These are phyloP conservation scores for Omphaloscelis lunosa DNA, from an alignment of 2,888 invertebrate species.

Conservation along the genomic window DNA sequence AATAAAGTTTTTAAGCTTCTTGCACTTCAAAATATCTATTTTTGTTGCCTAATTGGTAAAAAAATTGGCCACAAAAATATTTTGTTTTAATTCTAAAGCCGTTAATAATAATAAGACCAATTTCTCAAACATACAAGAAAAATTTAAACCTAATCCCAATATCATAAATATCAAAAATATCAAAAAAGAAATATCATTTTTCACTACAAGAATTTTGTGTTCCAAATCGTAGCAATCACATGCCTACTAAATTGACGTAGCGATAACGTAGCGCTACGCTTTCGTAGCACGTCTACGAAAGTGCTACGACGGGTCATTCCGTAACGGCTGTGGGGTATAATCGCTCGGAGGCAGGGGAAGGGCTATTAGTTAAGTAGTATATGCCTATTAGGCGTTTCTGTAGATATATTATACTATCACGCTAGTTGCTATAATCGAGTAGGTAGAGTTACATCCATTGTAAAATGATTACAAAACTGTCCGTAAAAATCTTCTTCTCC, in stretches of 20 bases:
- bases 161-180: conserved; percentile 1
- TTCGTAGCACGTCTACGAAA: conserved; percentile 65
- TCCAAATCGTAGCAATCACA: conserved; percentile 44
- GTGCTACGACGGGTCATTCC: conserved; percentile 54
- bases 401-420: conserved; percentile 40
- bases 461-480: background rate
- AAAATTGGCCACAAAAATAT: too few species aligned
- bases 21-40: too few species aligned
- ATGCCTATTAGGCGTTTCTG: conserved; percentile 40
- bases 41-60: too few species aligned
- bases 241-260: conserved; percentile 49
- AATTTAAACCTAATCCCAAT: background rate
- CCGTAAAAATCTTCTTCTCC: background rate
- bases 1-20: too few species aligned
- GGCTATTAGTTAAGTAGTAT: conserved; percentile 53
- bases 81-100: too few species aligned
- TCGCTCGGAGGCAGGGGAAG: conserved; percentile 33
- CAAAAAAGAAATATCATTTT: background rate
- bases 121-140: too few species aligned
- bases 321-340: conserved; percentile 57
- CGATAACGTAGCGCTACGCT: conserved; percentile 51
- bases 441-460: background rate
- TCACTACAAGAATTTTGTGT: background rate
- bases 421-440: background rate
- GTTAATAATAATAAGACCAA: too few species aligned